phyloP scores from a whole-genome alignment of 2,888 invertebrate genomes.

The Lymantria dispar region DNA sequence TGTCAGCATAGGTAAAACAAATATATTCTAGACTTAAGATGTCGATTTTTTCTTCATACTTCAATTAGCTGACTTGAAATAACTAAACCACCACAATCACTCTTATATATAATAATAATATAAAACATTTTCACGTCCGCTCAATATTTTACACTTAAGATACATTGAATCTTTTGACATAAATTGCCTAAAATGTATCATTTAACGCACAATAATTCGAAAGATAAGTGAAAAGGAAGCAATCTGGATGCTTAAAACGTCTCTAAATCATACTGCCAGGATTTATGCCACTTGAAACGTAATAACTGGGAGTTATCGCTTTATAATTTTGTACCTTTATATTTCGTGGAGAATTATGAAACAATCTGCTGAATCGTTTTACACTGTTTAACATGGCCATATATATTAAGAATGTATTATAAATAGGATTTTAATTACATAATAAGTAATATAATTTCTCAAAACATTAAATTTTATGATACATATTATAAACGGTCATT shows the following conservation, averaged over 20 bases:
- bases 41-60: too few species aligned
- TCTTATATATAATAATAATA: too few species aligned
- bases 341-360: neutral
- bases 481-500: too few species aligned
- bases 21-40: too few species aligned
- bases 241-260: conserved; percentile 24
- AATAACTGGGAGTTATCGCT: conserved; percentile 23
- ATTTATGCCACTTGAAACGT: conserved; percentile 37
- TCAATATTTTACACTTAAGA: too few species aligned
- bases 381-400: neutral
- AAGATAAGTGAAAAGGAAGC: conserved; percentile 16
- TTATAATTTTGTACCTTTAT: conserved; percentile 27
- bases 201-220: conserved; percentile 6
- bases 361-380: neutral
- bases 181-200: neutral
- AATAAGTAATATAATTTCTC: too few species aligned
- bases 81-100: too few species aligned
- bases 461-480: too few species aligned
- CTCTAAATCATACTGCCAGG: conserved; percentile 33
- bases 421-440: too few species aligned
- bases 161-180: neutral
- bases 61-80: too few species aligned
- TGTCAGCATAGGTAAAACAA: too few species aligned
- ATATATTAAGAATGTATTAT: neutral
- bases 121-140: too few species aligned